Conservation (phyloP, 2,113 vertebrate species). For the Eidolon helvum region DNA sequence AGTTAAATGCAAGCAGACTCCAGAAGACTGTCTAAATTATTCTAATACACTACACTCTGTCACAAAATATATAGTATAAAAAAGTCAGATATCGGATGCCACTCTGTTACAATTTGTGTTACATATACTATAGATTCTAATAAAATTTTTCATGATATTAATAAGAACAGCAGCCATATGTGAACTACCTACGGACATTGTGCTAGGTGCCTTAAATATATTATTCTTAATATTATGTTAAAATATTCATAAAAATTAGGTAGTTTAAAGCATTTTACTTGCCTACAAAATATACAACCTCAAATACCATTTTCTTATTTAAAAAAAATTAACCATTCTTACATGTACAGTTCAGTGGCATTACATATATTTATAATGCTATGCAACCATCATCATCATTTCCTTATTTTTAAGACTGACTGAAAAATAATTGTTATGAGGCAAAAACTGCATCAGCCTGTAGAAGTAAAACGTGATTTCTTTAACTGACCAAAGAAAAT, state of each 20-base stretch:
- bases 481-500: background rate
- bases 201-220: background rate
- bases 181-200: background rate
- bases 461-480: background rate
- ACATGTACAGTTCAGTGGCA: background rate
- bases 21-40: background rate
- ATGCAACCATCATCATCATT: background rate
- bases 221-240: background rate
- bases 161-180: background rate
- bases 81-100: background rate
- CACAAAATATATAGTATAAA: background rate
- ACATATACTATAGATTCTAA: background rate
- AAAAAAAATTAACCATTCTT: background rate
- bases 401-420: background rate
- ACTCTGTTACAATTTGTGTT: background rate
- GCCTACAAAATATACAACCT: background rate
- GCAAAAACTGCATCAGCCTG: background rate
- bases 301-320: background rate
- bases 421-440: background rate
- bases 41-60: background rate
- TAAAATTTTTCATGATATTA: background rate
- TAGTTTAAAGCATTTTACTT: background rate
- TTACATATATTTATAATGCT: background rate
- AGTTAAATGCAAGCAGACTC: background rate
- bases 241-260: constrained; percentile 6